Percentiles rank a stretch among this genome's conserved stretches.
phyloP scores from a whole-genome alignment of 2,113 vertebrate genomes.

The Macquaria australasica region DNA sequence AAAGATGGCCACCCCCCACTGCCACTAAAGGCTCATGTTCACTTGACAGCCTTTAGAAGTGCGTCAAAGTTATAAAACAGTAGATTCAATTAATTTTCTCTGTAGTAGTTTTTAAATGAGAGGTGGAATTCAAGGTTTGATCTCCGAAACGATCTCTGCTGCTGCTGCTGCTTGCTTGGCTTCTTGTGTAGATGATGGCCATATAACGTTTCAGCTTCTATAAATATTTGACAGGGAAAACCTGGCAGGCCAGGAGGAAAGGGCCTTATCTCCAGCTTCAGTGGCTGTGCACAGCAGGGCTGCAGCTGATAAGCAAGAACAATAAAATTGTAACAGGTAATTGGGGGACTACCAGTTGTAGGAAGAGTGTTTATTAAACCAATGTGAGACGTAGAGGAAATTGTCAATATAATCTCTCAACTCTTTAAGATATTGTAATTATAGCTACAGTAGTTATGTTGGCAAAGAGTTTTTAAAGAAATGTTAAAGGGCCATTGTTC shows the following conservation, averaged over 20 bases:
- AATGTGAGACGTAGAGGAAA: background rate
- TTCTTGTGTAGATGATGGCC: constrained; percentile 57
- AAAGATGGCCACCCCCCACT: constrained; percentile 45
- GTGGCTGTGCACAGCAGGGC: constrained; percentile 50
- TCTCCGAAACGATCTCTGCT: constrained; percentile 13
- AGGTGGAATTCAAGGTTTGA: background rate
- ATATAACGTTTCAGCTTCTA: constrained; percentile 82
- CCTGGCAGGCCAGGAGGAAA: constrained; percentile 64
- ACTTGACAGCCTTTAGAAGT: constrained; percentile 19
- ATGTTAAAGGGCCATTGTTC: background rate
- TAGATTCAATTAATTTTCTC: background rate
- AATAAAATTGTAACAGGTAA: constrained; percentile 13
- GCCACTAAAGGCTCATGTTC: constrained; percentile 30
- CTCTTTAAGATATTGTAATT: background rate
- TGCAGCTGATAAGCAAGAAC: constrained; percentile 52
- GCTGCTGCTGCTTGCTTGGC: constrained; percentile 22
- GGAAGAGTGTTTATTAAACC: constrained; percentile 8
- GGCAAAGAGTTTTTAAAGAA: background rate
- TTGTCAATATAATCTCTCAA: background rate
- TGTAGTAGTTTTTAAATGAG: background rate
- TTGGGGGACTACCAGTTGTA: constrained; percentile 13
- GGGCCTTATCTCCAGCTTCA: constrained; percentile 67
- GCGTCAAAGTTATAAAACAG: constrained; percentile 32
- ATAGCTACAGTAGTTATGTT: background rate
- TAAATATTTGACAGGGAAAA: constrained; percentile 83